Percentiles rank a stretch among this genome's conserved stretches.
These are phyloP conservation scores for Euproctis similis DNA, from an alignment of 2,888 invertebrate species.

Conservation along the genomic window DNA sequence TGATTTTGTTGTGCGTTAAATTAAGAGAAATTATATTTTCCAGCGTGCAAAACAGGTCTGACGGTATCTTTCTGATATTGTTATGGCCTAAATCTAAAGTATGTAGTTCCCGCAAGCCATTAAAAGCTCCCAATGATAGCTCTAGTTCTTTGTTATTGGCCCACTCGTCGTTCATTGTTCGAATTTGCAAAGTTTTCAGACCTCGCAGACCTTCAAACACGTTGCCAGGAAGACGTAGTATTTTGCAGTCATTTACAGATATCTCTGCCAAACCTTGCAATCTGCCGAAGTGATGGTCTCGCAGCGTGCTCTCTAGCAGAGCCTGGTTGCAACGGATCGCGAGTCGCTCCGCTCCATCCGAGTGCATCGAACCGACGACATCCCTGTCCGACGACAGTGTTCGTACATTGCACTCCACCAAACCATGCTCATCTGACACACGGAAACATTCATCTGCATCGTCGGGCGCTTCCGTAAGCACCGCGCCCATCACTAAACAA, in stretches of 20 bases:
- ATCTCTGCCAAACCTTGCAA: conserved; percentile 87
- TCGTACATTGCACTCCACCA: conserved; percentile 79
- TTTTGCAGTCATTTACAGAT: conserved; percentile 84
- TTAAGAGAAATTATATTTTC: conserved; percentile 88
- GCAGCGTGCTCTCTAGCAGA: conserved; percentile 81
- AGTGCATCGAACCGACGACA: conserved; percentile 77
- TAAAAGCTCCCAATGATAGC: conserved; percentile 81
- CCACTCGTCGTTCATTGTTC: conserved; percentile 88
- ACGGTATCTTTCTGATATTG: conserved; percentile 86
- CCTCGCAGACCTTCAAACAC: conserved; percentile 88
- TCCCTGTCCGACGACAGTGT: conserved; percentile 82
- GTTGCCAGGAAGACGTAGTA: conserved; percentile 83
- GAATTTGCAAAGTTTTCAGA: conserved; percentile 84
- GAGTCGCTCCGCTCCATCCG: conserved; percentile 84
- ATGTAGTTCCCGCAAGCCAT: conserved; percentile 86
- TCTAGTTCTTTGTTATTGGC: conserved; percentile 82
- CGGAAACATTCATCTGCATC: conserved; percentile 64
- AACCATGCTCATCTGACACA: conserved; percentile 55
- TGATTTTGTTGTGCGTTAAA: conserved; percentile 88
- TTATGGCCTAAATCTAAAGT: conserved; percentile 86
- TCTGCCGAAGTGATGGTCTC: conserved; percentile 82
- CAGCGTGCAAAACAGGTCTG: conserved; percentile 86
- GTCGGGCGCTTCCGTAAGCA: conserved; percentile 68
- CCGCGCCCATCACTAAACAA: conserved; percentile 74
- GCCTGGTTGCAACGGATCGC: conserved; percentile 81